Evolutionary conservation across 2,797 vertebrate genomes (phyloP).

Genomic region (Coregonus sp.): DNA sequence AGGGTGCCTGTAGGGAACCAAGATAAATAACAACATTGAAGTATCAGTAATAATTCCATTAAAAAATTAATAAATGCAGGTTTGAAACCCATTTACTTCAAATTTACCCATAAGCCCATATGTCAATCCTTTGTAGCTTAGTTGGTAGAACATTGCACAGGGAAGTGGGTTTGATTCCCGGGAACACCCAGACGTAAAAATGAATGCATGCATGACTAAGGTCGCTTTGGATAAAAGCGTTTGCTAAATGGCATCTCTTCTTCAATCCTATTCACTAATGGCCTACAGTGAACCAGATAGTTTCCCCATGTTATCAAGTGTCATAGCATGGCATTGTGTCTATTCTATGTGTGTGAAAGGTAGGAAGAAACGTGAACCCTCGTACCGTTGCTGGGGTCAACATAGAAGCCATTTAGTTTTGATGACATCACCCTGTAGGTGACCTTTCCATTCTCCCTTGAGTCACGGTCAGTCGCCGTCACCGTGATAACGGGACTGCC

Average conservation of each 20-base stretch:
- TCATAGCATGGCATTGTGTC: too few species aligned
- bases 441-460: conserved; percentile 88
- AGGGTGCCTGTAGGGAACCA: conserved; percentile 82
- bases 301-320: not conserved
- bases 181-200: too few species aligned
- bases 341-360: not conserved
- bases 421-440: conserved; percentile 85
- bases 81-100: not conserved
- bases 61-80: not conserved
- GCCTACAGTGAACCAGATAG: not conserved
- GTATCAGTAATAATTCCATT: not conserved
- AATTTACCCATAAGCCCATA: not conserved
- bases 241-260: too few species aligned
- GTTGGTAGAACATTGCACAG: too few species aligned
- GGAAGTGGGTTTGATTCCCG: too few species aligned
- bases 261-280: too few species aligned
- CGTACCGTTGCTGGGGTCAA: conserved; percentile 90
- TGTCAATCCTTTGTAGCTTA: too few species aligned
- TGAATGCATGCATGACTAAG: too few species aligned
- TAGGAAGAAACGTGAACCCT: not conserved
- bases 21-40: not conserved
- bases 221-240: too few species aligned
- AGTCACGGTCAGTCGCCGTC: conserved; percentile 90
- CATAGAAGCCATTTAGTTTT: conserved; percentile 81
- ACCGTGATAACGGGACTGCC: conserved; percentile 89